Base-by-base conservation (phyloP, 2,888 invertebrate genomes). In the Alentia gelatinosa region DNA sequence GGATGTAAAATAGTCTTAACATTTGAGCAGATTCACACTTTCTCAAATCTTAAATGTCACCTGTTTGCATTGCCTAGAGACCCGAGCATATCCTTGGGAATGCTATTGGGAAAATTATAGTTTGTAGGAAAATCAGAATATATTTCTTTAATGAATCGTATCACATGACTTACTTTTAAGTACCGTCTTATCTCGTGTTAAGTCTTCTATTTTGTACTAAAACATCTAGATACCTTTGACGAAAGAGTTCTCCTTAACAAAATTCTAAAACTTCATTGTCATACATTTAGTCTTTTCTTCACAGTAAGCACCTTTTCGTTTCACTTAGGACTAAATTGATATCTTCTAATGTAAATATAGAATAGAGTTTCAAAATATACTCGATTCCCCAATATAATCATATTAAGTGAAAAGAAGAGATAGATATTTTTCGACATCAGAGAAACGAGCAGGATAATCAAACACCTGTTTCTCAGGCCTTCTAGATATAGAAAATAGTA, bases 121-220 rank as follows among this genome's bases (percentile, higher is more conserved):
- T 9, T 3, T 4, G 74, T 74, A 33, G 33, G 15, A 79, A 37
- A 35, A 1, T 7, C 9, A 33, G 35, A 74, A 74, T 74, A 26
- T 74, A 74, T 74, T 26, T 19, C 30, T 74, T 74, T 74, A n/a
- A 74, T 30, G 47, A 74, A 33, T 74, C 15, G 15, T 79, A 79
- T 79, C 79, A 79, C 79, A 79, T 79, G 79, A 79, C 15, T 79
- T 23, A 79, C 47, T 79, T 1, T 79, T 79, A 79, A 79, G 79
- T 79, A 79, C 79, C 0, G 39, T 26, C n/a, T 35, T 23, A 79
- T 26, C 47, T 30, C 33, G 19, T 15, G 4, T 74, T 15, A 74
- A 74, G 74, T 33, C 56, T 56, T 19, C 19, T 12, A 5, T 56
- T 56, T 56, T n/a, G n/a, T n/a, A n/a, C n/a, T n/a, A n/a, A n/a